Conservation (phyloP, 2,888 invertebrate species). For the Escarpia spicata region DNA sequence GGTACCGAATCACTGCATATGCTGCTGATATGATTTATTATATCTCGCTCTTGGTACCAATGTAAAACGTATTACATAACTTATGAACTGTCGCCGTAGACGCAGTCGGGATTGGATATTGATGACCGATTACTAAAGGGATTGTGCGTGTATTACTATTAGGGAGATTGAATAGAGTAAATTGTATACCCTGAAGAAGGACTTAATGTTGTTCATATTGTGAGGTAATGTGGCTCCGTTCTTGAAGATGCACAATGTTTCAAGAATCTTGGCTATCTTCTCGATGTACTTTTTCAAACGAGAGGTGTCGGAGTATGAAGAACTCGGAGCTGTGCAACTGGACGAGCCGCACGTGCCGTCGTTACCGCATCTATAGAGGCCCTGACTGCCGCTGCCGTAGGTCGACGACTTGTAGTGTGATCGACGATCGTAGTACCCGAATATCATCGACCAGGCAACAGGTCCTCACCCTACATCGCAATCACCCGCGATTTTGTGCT, state of each 20-base stretch:
- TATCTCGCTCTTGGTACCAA: no score
- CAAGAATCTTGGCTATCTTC: not conserved
- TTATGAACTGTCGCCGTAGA: no score
- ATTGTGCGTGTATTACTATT: no score
- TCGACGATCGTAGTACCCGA: conserved; percentile 17
- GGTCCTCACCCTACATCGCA: conserved; percentile 36
- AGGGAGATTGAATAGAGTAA: no score
- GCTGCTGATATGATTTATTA: no score
- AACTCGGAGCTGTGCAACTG: not conserved
- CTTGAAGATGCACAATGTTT: not conserved
- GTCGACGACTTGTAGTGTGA: conserved; percentile 26
- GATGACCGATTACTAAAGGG: no score
- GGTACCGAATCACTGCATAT: no score
- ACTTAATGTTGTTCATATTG: conserved; percentile 32
- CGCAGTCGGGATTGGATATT: no score
- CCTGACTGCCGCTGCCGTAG: conserved; percentile 24
- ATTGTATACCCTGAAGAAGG: conserved; percentile 30
- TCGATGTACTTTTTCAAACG: not conserved
- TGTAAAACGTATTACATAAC: no score
- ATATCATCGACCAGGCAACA: conserved; percentile 27
- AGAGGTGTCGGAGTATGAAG: not conserved
- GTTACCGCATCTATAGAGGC: conserved; percentile 32
- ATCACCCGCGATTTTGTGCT: conserved; percentile 23
- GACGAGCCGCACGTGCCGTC: conserved; percentile 17
- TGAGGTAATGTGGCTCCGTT: conserved; percentile 8